Percentiles rank a stretch among this genome's conserved stretches.
Conservation (phyloP, 2,888 invertebrate species). For the Epirrhoe alternata region DNA sequence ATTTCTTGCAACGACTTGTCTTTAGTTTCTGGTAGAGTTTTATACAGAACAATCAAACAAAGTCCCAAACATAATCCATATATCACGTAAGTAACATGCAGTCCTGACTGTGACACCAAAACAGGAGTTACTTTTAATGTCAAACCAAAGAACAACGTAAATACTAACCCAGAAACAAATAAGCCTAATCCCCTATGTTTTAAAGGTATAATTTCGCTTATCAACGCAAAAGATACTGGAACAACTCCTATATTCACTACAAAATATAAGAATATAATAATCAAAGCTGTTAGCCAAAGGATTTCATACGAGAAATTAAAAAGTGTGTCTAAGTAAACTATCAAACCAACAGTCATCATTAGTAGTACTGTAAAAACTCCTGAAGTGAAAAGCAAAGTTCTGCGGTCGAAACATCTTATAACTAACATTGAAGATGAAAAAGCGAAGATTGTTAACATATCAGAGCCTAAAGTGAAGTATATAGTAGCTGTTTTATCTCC, state of each 20-base stretch:
- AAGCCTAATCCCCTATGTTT: constrained; percentile 55
- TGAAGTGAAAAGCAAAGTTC: constrained; percentile 51
- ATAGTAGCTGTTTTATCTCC: constrained; percentile 48
- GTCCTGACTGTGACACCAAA: constrained; percentile 50
- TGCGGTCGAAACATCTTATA: constrained; percentile 50
- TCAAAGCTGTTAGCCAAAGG: constrained; percentile 49
- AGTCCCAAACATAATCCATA: constrained; percentile 48
- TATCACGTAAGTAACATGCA: constrained; percentile 51
- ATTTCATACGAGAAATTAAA: constrained; percentile 27
- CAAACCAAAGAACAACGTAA: constrained; percentile 50
- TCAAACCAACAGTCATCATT: constrained; percentile 50
- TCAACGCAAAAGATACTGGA: constrained; percentile 51
- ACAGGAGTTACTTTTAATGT: constrained; percentile 55
- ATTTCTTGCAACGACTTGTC: constrained; percentile 49
- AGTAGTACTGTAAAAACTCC: constrained; percentile 46
- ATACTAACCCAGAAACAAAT: constrained; percentile 50
- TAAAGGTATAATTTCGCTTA: constrained; percentile 59
- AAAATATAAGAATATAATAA: constrained; percentile 52
- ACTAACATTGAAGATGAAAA: constrained; percentile 47
- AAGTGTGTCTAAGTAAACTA: constrained; percentile 46
- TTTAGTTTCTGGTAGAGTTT: constrained; percentile 59
- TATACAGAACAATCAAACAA: constrained; percentile 49
- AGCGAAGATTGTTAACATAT: constrained; percentile 50
- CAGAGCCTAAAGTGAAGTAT: constrained; percentile 54
- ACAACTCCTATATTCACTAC: constrained; percentile 50